Percentiles rank a stretch among this genome's conserved stretches.
phyloP scores from a whole-genome alignment of 2,113 vertebrate genomes.

The Cyphomyrus plagiostoma region DNA sequence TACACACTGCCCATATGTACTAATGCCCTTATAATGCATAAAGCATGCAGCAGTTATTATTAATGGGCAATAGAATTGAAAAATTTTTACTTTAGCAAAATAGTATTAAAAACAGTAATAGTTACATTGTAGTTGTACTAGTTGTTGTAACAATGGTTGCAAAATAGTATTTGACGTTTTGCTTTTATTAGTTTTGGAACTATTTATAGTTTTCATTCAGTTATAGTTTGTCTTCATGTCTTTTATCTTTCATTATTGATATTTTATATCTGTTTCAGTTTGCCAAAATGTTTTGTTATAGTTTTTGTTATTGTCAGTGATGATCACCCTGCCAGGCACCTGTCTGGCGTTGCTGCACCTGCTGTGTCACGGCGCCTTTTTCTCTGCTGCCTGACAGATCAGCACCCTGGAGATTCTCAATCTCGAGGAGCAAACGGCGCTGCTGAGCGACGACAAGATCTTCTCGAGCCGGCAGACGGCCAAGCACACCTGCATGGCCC shows the following conservation, averaged over 20 bases:
- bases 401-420: conserved; percentile 97
- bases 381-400: conserved; percentile 65
- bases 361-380: neutral
- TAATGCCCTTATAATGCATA: neutral
- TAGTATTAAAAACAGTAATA: neutral
- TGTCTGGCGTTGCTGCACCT: neutral
- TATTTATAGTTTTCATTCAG: neutral
- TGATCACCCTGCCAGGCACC: neutral
- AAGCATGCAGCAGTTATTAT: neutral
- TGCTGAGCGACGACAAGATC: conserved; percentile 94
- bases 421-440: conserved; percentile 88
- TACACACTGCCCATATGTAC: neutral
- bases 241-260: neutral
- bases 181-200: neutral
- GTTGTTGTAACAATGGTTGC: too few species aligned
- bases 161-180: neutral
- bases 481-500: conserved; percentile 97
- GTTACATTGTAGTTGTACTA: too few species aligned
- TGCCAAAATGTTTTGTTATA: neutral
- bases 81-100: neutral
- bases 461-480: conserved; percentile 97
- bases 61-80: neutral
- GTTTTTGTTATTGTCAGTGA: neutral
- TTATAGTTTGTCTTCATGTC: neutral
- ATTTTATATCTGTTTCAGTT: neutral